These are phyloP conservation scores for Plutomurus gul DNA, from an alignment of 1,140 invertebrate genomes.

Conservation along the genomic window DNA sequence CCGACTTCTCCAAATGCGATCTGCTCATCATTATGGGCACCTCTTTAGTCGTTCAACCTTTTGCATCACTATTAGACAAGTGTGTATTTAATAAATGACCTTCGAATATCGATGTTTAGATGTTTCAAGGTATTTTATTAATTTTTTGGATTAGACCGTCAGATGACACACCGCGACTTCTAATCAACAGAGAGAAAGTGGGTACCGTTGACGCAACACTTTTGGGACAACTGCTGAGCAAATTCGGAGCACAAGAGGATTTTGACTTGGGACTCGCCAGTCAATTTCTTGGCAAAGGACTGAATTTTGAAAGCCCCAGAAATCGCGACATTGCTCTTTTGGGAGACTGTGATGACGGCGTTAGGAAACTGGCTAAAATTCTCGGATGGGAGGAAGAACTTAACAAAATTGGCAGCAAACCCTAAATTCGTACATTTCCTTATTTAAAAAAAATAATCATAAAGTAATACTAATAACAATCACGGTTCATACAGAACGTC, in stretches of 20 bases:
- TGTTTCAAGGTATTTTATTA: not conserved
- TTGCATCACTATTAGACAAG: constrained; percentile 85
- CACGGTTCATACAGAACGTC: no score
- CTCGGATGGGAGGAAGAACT: constrained; percentile 72
- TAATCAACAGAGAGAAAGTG: constrained; percentile 82
- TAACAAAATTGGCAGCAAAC: not conserved
- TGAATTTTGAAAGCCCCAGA: constrained; percentile 62
- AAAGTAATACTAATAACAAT: no score
- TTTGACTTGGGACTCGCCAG: constrained; percentile 63
- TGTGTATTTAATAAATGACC: constrained; percentile 57
- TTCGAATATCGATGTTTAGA: not conserved
- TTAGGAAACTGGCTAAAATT: constrained; percentile 73
- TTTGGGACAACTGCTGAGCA: constrained; percentile 63
- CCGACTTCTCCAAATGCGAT: constrained; percentile 86
- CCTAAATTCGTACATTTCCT: not conserved
- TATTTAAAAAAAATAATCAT: not conserved
- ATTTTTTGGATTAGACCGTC: constrained; percentile 67
- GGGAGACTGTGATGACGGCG: constrained; percentile 87
- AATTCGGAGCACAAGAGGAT: constrained; percentile 65
- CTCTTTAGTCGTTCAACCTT: constrained; percentile 91
- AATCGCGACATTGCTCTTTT: constrained; percentile 82
- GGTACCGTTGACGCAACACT: constrained; percentile 62
- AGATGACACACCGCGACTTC: constrained; percentile 72
- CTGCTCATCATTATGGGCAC: constrained; percentile 94
- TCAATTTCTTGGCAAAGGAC: constrained; percentile 49